A percentile compares a stretch with the other conserved stretches of the same genome.
Conservation (phyloP, 1,140 invertebrate genomes). For the Drosophila trapezifrons region DNA sequence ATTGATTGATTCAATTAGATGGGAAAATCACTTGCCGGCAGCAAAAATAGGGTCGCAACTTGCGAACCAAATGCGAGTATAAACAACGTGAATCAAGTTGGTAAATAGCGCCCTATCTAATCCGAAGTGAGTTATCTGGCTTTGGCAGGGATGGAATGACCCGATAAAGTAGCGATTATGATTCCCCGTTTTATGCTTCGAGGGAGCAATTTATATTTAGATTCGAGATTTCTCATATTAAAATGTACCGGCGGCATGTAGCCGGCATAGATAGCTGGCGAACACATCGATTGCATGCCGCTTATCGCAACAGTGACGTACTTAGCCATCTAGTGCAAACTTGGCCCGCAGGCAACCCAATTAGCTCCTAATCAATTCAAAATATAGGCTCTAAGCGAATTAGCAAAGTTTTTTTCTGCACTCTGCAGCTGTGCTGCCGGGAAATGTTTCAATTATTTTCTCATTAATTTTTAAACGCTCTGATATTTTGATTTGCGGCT, state of each 20-base stretch:
- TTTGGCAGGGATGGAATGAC: slow-evolving; percentile 10
- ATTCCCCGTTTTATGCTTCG: slow-evolving; percentile 30
- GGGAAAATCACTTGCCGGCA: slow-evolving; percentile 10
- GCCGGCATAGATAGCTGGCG: slow-evolving; percentile 3
- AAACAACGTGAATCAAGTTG: slow-evolving; percentile 18
- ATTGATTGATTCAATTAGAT: slow-evolving; percentile 33
- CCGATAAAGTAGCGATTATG: slow-evolving; percentile 45
- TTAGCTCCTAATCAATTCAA: slow-evolving; percentile 27
- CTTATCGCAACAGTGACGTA: slow-evolving; percentile 36
- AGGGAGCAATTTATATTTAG: slow-evolving; percentile 39
- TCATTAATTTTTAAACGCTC: slow-evolving; percentile 18
- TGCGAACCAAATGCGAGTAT: slow-evolving; percentile 11
- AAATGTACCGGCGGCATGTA: slow-evolving; percentile 30
- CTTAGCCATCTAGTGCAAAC: slow-evolving; percentile 10
- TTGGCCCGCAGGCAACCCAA: slow-evolving; percentile 12
- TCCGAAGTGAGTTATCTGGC: slow-evolving; percentile 37
- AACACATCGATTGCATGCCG: slow-evolving; percentile 11
- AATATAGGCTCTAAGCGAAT: slow-evolving; percentile 10
- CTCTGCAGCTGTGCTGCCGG: not conserved
- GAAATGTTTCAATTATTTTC: slow-evolving; percentile 31
- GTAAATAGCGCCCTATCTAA: slow-evolving; percentile 32
- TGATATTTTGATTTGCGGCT: slow-evolving; percentile 19
- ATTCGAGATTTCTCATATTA: slow-evolving; percentile 30
- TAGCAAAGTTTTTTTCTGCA: slow-evolving; percentile 21
- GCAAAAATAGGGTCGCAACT: slow-evolving; percentile 19